Percentiles rank a stretch among this genome's conserved stretches.
Evolutionary conservation across 2,888 invertebrate genomes (phyloP).

Genomic region (Galeruca laticollis): DNA sequence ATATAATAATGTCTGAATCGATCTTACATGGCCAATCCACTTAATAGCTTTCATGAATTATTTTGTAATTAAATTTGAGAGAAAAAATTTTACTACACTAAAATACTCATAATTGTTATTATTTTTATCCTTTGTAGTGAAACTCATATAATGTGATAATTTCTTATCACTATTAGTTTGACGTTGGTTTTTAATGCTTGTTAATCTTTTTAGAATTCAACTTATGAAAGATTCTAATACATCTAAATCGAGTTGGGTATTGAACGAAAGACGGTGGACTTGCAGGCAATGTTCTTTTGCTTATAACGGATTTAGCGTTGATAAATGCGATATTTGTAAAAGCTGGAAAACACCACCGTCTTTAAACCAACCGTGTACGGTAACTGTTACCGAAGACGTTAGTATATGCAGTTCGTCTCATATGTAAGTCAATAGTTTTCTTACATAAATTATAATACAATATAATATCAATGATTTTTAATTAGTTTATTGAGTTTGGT

Average conservation of each 20-base stretch:
- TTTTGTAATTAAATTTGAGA: too few species aligned
- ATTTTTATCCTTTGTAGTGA: too few species aligned
- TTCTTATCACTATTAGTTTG: too few species aligned
- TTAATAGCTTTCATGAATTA: too few species aligned
- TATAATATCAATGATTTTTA: too few species aligned
- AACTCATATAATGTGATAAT: too few species aligned
- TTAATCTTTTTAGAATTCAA: constrained; percentile 54
- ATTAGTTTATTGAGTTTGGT: too few species aligned
- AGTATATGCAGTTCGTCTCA: constrained; percentile 52
- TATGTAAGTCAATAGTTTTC: constrained; percentile 46
- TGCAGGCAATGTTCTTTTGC: constrained; percentile 90
- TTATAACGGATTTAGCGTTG: constrained; percentile 85
- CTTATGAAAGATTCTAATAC: constrained; percentile 58
- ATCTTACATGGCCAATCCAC: too few species aligned
- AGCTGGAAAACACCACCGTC: constrained; percentile 74
- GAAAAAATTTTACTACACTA: too few species aligned
- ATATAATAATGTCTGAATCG: too few species aligned
- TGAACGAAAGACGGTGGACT: constrained; percentile 81
- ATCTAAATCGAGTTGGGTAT: constrained; percentile 55
- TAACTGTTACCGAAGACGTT: constrained; percentile 75
- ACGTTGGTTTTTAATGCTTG: background rate
- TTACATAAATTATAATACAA: background rate
- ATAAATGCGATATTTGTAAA: constrained; percentile 86
- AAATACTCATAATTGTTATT: too few species aligned
- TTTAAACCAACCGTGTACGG: constrained; percentile 75